Evolutionary conservation across 2,888 invertebrate genomes (phyloP).

Genomic region (Hypena proboscidalis): DNA sequence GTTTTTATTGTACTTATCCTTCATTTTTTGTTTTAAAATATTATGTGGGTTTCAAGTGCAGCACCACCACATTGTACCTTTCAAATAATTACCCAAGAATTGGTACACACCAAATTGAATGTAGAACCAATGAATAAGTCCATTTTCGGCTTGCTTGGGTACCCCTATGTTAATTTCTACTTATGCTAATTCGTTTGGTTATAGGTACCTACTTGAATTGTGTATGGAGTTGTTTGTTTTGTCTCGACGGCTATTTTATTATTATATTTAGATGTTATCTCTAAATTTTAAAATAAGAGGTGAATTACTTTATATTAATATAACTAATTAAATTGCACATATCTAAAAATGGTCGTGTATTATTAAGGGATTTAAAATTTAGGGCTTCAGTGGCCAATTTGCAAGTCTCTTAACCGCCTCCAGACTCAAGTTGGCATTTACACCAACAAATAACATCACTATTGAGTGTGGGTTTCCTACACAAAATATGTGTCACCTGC

Average conservation of each 20-base stretch:
- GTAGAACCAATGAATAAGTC: not conserved
- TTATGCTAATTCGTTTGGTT: not conserved
- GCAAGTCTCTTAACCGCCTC: too few species aligned
- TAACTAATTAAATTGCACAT: conserved; percentile 70
- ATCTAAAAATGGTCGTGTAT: conserved; percentile 49
- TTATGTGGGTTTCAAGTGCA: too few species aligned
- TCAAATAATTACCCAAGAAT: too few species aligned
- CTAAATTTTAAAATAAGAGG: conserved; percentile 61
- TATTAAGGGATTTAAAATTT: conserved; percentile 18
- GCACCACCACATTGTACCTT: too few species aligned
- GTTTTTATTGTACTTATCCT: too few species aligned
- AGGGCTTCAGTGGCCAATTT: not conserved
- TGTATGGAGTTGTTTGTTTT: conserved; percentile 29
- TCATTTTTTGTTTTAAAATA: too few species aligned
- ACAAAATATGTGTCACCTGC: too few species aligned
- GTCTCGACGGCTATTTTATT: conserved; percentile 36
- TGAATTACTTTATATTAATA: conserved; percentile 60
- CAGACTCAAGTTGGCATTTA: too few species aligned
- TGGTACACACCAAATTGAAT: too few species aligned
- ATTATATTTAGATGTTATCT: conserved; percentile 51
- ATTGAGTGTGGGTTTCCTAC: too few species aligned
- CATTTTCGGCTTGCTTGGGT: not conserved
- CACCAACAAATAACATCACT: too few species aligned
- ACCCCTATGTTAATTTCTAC: not conserved
- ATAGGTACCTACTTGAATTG: not conserved